Conservation (phyloP, 1,140 invertebrate species). For the Drosophila jambulina region DNA sequence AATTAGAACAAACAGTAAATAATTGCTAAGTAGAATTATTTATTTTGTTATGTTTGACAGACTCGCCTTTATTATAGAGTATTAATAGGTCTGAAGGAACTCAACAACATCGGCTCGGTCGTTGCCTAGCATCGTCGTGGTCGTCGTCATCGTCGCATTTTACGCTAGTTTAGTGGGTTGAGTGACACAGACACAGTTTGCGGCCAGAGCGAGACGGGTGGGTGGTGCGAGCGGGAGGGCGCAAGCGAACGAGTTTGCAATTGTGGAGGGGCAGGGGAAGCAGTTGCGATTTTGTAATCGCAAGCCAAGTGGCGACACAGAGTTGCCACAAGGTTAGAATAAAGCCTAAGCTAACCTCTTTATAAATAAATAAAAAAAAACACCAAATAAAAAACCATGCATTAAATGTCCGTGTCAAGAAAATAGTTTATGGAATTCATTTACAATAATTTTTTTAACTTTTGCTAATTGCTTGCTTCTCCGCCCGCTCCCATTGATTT, state of each 20-base stretch:
- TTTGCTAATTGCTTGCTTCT: not conserved
- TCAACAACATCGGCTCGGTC: slow-evolving; percentile 2
- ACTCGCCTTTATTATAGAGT: not conserved
- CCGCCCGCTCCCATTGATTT: not conserved
- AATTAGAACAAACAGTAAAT: not conserved
- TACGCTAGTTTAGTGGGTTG: slow-evolving; percentile 82
- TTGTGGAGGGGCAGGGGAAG: slow-evolving; percentile 2
- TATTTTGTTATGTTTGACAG: not conserved
- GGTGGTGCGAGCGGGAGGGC: not conserved
- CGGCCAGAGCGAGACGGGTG: slow-evolving; percentile 54
- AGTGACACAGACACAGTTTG: slow-evolving; percentile 83
- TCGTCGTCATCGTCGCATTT: slow-evolving; percentile 45
- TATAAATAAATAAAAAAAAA: too few species aligned
- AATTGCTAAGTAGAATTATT: not conserved
- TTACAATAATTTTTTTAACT: too few species aligned
- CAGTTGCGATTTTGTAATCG: slow-evolving; percentile 62
- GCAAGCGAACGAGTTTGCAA: slow-evolving; percentile 52
- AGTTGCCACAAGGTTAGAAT: slow-evolving; percentile 38
- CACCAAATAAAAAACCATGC: too few species aligned
- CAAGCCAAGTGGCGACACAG: slow-evolving; percentile 25
- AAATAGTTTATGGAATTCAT: too few species aligned
- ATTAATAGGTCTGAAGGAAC: not conserved
- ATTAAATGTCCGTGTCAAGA: too few species aligned
- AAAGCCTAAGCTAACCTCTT: not conserved
- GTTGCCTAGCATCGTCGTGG: slow-evolving; percentile 43